phyloP scores from a whole-genome alignment of 2,113 vertebrate species.

The Serilophus lunatus region DNA sequence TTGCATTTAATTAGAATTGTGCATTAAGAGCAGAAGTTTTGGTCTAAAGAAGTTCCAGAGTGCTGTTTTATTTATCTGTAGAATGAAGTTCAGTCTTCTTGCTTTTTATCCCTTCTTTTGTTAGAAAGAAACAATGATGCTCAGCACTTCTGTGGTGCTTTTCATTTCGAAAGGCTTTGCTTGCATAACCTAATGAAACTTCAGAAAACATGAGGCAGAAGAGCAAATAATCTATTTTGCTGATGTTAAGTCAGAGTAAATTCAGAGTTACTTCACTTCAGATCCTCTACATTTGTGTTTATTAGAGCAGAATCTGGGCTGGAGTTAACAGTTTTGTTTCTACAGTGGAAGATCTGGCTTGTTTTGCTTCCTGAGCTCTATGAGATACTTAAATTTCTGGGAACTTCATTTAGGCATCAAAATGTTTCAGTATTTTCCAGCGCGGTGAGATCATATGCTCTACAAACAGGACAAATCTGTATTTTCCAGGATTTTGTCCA shows the following conservation, averaged over 20 bases:
- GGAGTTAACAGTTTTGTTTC: background rate
- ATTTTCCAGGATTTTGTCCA: conserved; percentile 34
- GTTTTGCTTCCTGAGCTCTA: background rate
- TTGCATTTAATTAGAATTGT: background rate
- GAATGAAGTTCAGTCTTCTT: background rate
- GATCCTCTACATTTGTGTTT: background rate
- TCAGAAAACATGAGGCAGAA: background rate
- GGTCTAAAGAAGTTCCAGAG: background rate
- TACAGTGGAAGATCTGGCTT: background rate
- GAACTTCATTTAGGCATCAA: background rate
- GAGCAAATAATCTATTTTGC: conserved; percentile 1
- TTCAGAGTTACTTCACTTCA: background rate
- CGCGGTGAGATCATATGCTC: background rate
- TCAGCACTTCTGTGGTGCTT: conserved; percentile 32
- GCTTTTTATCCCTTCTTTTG: background rate
- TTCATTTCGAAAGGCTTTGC: conserved; percentile 28
- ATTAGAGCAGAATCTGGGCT: background rate
- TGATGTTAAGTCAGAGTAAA: background rate
- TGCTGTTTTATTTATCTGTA: conserved; percentile 24
- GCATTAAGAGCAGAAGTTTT: conserved; percentile 14
- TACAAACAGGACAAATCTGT: background rate
- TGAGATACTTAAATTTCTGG: background rate
- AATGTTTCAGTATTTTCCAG: conserved; percentile 16
- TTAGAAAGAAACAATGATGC: conserved; percentile 7
- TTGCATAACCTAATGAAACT: conserved; percentile 29